Percentiles rank a stretch among this genome's conserved stretches.
These are phyloP conservation scores for Zootoca vivipara DNA, from an alignment of 2,113 vertebrate species.

Conservation along the genomic window DNA sequence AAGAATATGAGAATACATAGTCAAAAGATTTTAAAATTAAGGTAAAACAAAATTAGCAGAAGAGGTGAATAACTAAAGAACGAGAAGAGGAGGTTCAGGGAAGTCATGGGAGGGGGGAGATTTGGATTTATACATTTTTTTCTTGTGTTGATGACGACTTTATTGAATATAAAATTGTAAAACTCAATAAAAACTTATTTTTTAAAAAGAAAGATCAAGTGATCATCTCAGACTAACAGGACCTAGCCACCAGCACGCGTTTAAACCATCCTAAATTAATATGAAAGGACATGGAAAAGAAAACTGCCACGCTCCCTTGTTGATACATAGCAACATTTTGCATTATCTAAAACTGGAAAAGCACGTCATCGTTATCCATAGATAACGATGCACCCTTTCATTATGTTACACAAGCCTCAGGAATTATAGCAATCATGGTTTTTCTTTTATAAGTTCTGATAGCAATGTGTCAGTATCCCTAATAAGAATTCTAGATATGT, in stretches of 20 bases:
- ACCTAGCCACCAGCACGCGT: neutral
- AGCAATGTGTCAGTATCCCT: slow-evolving; percentile 13
- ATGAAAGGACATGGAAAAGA: neutral
- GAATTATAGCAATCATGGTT: neutral
- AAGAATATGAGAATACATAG: too few relatives aligned
- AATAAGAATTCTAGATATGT: neutral
- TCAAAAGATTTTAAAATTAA: too few relatives aligned
- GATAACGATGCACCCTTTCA: neutral
- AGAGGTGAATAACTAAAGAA: too few relatives aligned
- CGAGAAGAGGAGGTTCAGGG: too few relatives aligned
- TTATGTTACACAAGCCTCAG: neutral
- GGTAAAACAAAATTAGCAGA: too few relatives aligned
- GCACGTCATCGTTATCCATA: neutral
- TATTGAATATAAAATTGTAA: too few relatives aligned
- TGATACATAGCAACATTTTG: neutral
- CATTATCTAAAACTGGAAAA: neutral
- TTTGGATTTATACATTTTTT: too few relatives aligned
- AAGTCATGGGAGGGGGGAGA: too few relatives aligned
- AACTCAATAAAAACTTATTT: too few relatives aligned
- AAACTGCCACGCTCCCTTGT: neutral
- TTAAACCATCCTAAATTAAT: neutral
- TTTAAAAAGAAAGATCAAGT: neutral
- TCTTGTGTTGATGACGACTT: too few relatives aligned
- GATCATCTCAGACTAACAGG: neutral
- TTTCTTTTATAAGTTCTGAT: slow-evolving; percentile 2